Conservation (phyloP, 1,140 invertebrate genomes). For the Venturia canescens region DNA sequence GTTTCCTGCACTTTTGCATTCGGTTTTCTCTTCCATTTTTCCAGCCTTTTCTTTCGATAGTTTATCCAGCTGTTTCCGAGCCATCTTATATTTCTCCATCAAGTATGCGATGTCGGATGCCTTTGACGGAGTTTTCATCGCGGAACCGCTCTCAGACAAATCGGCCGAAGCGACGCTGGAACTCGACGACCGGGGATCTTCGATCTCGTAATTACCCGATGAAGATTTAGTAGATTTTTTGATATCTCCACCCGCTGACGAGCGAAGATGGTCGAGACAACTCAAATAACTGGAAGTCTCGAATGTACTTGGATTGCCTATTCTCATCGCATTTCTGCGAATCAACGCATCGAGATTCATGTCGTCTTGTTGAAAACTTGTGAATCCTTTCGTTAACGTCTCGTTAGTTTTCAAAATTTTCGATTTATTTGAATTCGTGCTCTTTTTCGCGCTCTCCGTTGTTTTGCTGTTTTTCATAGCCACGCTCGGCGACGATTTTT, state of each 20-base stretch:
- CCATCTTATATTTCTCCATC: constrained; percentile 46
- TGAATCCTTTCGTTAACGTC: neutral
- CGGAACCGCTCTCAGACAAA: neutral
- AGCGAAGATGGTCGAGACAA: constrained; percentile 34
- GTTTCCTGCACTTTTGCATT: too few species aligned
- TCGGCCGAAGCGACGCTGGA: constrained; percentile 52
- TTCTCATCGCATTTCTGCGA: constrained; percentile 53
- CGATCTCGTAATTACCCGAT: constrained; percentile 53
- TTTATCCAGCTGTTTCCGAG: constrained; percentile 32
- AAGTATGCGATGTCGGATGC: constrained; percentile 44
- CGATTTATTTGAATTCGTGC: constrained; percentile 44
- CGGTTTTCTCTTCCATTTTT: too few species aligned
- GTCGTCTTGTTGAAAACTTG: neutral
- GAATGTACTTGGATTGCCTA: constrained; percentile 24
- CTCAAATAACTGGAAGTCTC: constrained; percentile 53
- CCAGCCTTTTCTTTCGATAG: neutral
- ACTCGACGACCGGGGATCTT: constrained; percentile 54
- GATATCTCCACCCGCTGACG: neutral
- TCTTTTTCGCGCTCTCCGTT: neutral
- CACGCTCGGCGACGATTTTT: neutral
- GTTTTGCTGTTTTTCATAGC: neutral
- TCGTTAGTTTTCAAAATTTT: constrained; percentile 46
- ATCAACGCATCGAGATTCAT: constrained; percentile 55
- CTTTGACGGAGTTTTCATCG: neutral
- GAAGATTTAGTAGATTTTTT: constrained; percentile 38